Evolutionary conservation across 2,113 vertebrate species (phyloP), one percentile per base, ranked within the genome.

Genomic region (Pedionomus torquatus): DNA sequence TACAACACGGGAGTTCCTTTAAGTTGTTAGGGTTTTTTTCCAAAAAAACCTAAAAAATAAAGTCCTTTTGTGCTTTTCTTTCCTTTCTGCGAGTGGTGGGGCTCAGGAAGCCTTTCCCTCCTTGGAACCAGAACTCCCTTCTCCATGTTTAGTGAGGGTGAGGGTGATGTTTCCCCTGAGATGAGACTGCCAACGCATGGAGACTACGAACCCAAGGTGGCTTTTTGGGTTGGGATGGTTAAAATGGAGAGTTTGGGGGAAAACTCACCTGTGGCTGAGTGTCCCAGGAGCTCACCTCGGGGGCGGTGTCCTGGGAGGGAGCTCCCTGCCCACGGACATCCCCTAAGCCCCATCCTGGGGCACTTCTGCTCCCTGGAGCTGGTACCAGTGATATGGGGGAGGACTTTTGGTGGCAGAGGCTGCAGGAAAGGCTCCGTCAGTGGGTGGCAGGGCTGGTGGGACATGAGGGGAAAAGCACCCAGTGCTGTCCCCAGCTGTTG

Each of bases 21-120:
- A 43, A 11, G 13, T 44, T 44, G 43, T 44, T 44, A 14, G 12
- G 43, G 11, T 44, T 44, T 44, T 44, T 44, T 41, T 41, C 41
- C 7, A 6, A 21, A 16, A n/a, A n/a, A n/a, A n/a, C n/a, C n/a
- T 11, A 18, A n/a, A 26, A 43, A 21, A 5, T 2, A 26, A 64
- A 26, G 11, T 39, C 25, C 25, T 35, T 31, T 19, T 2, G 0
- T 43, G 19, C 12, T 31, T 26, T 19, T 37, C 33, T 64, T 46
- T 25, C 16, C 6, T 10, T 25, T 30, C 39, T 19, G 43, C 0
- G 3, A 41, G 83, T 6, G 2, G 41, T 7, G 0, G 2, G 33
- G 10, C 60, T 11, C 5, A 2, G 39, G 17, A 46, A 20, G 37
- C 39, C 26, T 46, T 33, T 26, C 21, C 11, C 17, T 46, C 21